Evolutionary conservation across 2,888 invertebrate species (phyloP), one percentile per base, ranked within the genome.

Genomic region (Ligdia adustata): DNA sequence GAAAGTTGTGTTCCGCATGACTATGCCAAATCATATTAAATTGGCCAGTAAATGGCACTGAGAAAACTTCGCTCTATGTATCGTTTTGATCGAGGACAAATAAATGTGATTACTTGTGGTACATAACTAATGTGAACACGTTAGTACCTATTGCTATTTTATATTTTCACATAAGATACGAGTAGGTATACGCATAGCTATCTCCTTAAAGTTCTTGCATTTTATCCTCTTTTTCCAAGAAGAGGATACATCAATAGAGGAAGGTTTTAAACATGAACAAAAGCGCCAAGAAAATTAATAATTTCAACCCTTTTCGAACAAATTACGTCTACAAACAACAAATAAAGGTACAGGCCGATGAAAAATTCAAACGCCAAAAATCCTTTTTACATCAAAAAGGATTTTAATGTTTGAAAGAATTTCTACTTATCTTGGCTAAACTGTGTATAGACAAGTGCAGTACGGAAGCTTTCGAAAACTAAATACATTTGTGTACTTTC

Each of bases 281-380:
- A 43, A 24, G 33, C 33, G 37, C 12, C 35, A 44, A 48, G 31
- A 37, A 44, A 43, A 53, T 58, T 52, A 51, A 44, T 55, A 53
- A 49, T 46, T 58, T 48, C 33, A 52, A 59, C 55, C 56, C 60
- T 55, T 42, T 49, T 51, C 35, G 26, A 43, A 46, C 49, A 55
- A 47, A 38, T n/a, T 43, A 29, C 34, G 31, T 38, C 37, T 38
- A 26, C 39, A 52, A 58, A 50, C 58, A 57, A 55, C 52, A 39
- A 48, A 39, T 40, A 46, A 56, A 50, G 49, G 52, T 49, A 42
- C 32, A 45, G 27, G 33, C 28, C 57, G 54, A 65, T 64, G 58
- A 63, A 68, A 64, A 62, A 64, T 66, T 62, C 60, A 63, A 46
- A 49, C 46, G 38, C 43, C 38, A 42, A 51, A 55, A 57, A 45